A percentile compares a stretch with the other conserved stretches of the same genome.
These are phyloP conservation scores for Diachasmimorpha longicaudata DNA, from an alignment of 1,140 invertebrate genomes.

Conservation along the genomic window DNA sequence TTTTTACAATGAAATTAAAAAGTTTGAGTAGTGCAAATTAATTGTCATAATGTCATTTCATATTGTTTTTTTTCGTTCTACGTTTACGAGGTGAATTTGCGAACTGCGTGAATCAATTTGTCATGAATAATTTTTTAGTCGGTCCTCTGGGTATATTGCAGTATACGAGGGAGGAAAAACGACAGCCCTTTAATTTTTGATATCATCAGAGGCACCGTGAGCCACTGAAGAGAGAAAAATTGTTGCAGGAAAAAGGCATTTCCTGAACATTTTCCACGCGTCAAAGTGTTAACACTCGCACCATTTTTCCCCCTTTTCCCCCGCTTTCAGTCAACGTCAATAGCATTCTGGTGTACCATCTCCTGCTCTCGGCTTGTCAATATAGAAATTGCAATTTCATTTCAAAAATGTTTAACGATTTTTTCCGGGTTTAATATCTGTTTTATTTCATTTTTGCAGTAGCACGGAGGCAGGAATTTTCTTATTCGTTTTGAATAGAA, in stretches of 20 bases:
- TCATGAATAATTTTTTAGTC: neutral
- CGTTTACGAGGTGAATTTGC: neutral
- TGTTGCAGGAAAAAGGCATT: neutral
- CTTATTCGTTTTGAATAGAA: too few relatives aligned
- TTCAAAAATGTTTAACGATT: too few relatives aligned
- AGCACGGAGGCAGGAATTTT: neutral
- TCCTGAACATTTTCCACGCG: neutral
- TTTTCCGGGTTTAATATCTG: too few relatives aligned
- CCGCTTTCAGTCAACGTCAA: neutral
- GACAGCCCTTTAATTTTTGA: constrained; percentile 19
- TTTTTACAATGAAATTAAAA: too few relatives aligned
- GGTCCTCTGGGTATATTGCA: neutral
- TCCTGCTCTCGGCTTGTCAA: neutral
- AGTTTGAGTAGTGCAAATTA: too few relatives aligned
- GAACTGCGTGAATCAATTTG: neutral
- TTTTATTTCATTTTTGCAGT: neutral
- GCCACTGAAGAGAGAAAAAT: neutral
- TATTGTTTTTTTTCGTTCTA: too few relatives aligned
- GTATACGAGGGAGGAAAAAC: neutral
- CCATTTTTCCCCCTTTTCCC: neutral
- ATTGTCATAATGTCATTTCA: too few relatives aligned
- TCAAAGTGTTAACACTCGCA: neutral
- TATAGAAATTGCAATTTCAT: constrained; percentile 15
- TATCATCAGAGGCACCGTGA: neutral
- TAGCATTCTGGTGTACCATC: neutral